These are phyloP conservation scores for Drosophila tristis DNA, from an alignment of 1,140 invertebrate genomes.

Conservation along the genomic window DNA sequence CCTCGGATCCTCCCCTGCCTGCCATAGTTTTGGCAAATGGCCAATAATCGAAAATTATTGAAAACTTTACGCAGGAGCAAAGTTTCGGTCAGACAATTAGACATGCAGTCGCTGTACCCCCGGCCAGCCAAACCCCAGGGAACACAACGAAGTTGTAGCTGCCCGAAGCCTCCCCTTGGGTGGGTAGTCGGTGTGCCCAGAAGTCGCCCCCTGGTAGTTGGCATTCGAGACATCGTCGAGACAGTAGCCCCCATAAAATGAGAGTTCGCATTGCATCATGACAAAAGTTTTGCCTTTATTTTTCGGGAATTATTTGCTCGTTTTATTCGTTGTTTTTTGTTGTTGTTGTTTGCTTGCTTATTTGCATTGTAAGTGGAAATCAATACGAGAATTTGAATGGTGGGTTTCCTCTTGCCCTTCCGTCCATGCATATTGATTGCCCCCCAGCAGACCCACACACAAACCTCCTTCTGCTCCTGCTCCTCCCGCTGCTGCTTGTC, in stretches of 20 bases:
- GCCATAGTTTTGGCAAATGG: slow-evolving; percentile 65
- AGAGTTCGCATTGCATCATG: slow-evolving; percentile 33
- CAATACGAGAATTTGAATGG: slow-evolving; percentile 41
- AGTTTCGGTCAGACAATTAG: slow-evolving; percentile 77
- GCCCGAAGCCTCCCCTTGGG: no score
- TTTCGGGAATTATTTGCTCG: slow-evolving; percentile 28
- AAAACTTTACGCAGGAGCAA: slow-evolving; percentile 71
- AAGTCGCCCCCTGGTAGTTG: no score
- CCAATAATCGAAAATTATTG: slow-evolving; percentile 84
- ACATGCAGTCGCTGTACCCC: slow-evolving; percentile 54
- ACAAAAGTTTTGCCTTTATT: slow-evolving; percentile 37
- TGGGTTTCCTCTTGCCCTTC: no score
- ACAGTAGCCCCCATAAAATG: slow-evolving; percentile 24
- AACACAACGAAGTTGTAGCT: no score
- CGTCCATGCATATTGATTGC: no score
- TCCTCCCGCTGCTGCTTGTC: slow-evolving; percentile 9
- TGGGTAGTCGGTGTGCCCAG: slow-evolving; percentile 2
- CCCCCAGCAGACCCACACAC: no score
- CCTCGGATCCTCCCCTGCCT: no score
- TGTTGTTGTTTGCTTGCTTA: slow-evolving; percentile 11
- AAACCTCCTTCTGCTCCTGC: no score
- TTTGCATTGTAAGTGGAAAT: slow-evolving; percentile 65
- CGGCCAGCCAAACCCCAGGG: no score
- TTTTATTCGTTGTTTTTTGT: slow-evolving; percentile 12
- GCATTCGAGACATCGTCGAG: slow-evolving; percentile 39